Percentiles rank a stretch among this genome's conserved stretches.
These are phyloP conservation scores for Elymnias hypermnestra DNA, from an alignment of 1,140 invertebrate genomes.

Conservation along the genomic window DNA sequence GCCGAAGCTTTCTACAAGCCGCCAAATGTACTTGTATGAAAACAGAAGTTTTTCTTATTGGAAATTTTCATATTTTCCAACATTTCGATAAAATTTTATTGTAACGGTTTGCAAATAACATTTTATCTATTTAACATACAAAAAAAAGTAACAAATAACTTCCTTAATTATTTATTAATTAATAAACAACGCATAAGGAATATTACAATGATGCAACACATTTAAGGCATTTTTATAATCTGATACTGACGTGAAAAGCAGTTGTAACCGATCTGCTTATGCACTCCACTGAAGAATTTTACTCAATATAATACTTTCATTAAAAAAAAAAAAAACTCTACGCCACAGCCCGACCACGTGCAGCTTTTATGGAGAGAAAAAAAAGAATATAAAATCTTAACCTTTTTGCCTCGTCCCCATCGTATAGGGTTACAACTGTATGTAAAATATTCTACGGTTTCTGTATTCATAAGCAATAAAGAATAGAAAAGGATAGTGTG, in stretches of 20 bases:
- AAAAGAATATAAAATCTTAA: constrained; percentile 54
- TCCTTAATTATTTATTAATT: too few relatives aligned
- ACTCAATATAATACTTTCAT: constrained; percentile 65
- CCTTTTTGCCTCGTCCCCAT: constrained; percentile 48
- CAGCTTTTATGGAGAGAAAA: constrained; percentile 49
- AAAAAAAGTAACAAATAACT: too few relatives aligned
- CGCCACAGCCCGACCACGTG: constrained; percentile 71
- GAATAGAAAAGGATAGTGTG: not conserved
- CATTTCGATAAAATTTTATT: not conserved
- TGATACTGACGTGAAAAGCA: constrained; percentile 29
- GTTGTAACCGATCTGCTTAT: constrained; percentile 48
- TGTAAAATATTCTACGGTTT: not conserved
- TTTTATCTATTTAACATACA: too few relatives aligned
- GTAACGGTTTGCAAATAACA: too few relatives aligned
- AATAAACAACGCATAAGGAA: too few relatives aligned
- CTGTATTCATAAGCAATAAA: not conserved
- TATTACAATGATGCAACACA: too few relatives aligned
- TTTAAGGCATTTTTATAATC: too few relatives aligned
- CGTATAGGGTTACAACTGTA: constrained; percentile 53
- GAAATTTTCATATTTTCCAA: not conserved
- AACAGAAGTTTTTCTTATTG: not conserved
- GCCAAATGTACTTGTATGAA: not conserved
- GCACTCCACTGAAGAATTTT: constrained; percentile 50
- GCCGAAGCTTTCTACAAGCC: not conserved
- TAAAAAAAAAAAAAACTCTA: constrained; percentile 49